phyloP scores from a whole-genome alignment of 2,888 invertebrate species.

The Empis stercorea region DNA sequence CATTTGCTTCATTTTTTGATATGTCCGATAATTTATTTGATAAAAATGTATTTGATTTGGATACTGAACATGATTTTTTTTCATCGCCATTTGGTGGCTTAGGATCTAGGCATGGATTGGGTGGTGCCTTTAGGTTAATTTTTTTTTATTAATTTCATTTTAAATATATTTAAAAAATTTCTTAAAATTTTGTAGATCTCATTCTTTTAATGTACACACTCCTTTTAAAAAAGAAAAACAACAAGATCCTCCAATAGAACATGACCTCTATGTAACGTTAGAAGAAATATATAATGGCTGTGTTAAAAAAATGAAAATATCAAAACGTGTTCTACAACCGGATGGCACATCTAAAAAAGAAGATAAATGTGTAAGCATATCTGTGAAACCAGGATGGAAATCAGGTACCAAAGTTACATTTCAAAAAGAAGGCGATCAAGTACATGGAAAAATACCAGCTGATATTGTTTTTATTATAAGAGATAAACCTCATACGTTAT shows the following conservation, averaged over 20 bases:
- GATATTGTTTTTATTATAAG: constrained; percentile 95
- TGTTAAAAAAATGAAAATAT: constrained; percentile 99
- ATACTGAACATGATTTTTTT: constrained; percentile 67
- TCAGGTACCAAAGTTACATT: constrained; percentile 97
- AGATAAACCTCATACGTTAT: constrained; percentile 84
- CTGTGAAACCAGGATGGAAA: constrained; percentile 96
- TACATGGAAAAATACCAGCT: constrained; percentile 85
- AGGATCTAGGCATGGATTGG: constrained; percentile 53
- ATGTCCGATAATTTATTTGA: constrained; percentile 48
- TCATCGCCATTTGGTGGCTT: constrained; percentile 63
- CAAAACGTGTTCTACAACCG: constrained; percentile 71
- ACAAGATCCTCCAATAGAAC: constrained; percentile 84
- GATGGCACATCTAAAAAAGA: constrained; percentile 81
- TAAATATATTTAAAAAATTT: background rate
- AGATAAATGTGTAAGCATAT: constrained; percentile 85
- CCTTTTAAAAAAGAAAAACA: constrained; percentile 64
- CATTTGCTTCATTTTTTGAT: constrained; percentile 83
- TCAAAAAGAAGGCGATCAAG: constrained; percentile 93
- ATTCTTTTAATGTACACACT: constrained; percentile 77
- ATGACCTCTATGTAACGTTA: constrained; percentile 82
- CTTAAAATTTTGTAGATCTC: constrained; percentile 67
- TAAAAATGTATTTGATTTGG: constrained; percentile 55
- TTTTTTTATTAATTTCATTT: background rate
- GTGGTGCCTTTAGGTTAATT: constrained; percentile 48
- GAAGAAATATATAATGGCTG: constrained; percentile 94